Evolutionary conservation across 2,888 invertebrate species (phyloP).

Genomic region (Sarcophaga subvicina): DNA sequence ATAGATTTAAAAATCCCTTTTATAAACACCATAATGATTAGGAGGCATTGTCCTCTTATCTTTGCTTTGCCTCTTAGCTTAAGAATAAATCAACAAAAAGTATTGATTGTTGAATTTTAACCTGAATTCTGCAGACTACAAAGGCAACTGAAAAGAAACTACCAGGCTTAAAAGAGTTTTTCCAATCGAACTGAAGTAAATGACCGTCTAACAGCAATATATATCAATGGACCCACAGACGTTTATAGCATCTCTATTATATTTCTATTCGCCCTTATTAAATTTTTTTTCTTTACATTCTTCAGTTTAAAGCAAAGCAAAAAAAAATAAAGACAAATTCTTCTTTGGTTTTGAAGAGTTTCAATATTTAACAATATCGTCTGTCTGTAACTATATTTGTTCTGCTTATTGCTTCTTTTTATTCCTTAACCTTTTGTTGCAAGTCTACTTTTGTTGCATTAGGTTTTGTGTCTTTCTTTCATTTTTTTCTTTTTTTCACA

Average conservation of each 20-base stretch:
- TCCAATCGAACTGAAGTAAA: neutral
- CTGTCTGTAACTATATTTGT: neutral
- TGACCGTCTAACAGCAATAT: constrained; percentile 4
- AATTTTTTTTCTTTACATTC: neutral
- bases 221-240: constrained; percentile 15
- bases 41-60: constrained; percentile 10
- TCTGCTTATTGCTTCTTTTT: neutral
- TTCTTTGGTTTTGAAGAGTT: constrained; percentile 15
- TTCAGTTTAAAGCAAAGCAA: neutral
- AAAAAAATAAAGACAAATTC: too few species aligned
- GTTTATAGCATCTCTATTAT: constrained; percentile 50
- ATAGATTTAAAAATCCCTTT: too few species aligned
- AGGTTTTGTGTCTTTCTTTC: too few species aligned
- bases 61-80: neutral
- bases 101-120: constrained; percentile 39
- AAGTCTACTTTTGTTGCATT: constrained; percentile 20
- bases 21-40: constrained; percentile 11
- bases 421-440: neutral
- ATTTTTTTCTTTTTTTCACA: too few species aligned
- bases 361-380: constrained; percentile 17
- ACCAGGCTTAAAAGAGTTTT: neutral
- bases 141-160: constrained; percentile 9
- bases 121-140: neutral
- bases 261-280: constrained; percentile 47
- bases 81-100: neutral